Base-by-base conservation (phyloP, 1,140 invertebrate genomes). In the Heliconius melpomene region DNA sequence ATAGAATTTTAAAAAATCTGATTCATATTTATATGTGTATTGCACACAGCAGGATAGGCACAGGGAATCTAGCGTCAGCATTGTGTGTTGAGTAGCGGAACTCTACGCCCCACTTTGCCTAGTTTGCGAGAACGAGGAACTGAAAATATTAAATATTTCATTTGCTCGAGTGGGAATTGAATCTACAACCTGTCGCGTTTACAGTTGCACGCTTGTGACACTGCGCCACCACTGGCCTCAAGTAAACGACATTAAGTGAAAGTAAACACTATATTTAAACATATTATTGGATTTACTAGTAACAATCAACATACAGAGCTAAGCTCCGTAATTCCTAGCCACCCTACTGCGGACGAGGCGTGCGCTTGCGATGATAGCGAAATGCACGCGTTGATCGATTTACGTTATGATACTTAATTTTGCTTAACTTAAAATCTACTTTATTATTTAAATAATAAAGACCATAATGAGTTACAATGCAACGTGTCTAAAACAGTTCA, bases 311-410 rank as follows among this genome's bases (percentile, higher is more conserved):
- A 66, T 66, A 66, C n/a, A 72, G 1, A 16, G 71, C 8, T 74
- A 16, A 73, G 77, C 60, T 38, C 46, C 16, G 50, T 74, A 79
- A 82, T 40, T 74, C n/a, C 52, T 86, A 72, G 87, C 72, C 83
- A 85, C 83, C 74, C 80, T 81, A 86, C 77, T 78, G 54, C 83
- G 81, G 80, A 85, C 79, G 82, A 80, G 77, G 52, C 77, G 82
- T 85, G 85, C 86, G 85, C 82, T 78, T 81, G 85, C 83, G 89
- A 82, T 87, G 91, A 92, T 88, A 91, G 86, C 86, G 84, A 89
- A 89, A 91, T 87, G 90, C 80, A 82, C 82, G 75, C 86, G 88
- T 80, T 84, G 90, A 91, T 79, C 86, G 90, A 91, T 91, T 91
- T 90, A 92, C 85, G 60, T 26, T 26, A 66, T 5, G 26, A 66